Evolutionary conservation across 2,888 invertebrate species (phyloP).

Genomic region (Acleris laterana): DNA sequence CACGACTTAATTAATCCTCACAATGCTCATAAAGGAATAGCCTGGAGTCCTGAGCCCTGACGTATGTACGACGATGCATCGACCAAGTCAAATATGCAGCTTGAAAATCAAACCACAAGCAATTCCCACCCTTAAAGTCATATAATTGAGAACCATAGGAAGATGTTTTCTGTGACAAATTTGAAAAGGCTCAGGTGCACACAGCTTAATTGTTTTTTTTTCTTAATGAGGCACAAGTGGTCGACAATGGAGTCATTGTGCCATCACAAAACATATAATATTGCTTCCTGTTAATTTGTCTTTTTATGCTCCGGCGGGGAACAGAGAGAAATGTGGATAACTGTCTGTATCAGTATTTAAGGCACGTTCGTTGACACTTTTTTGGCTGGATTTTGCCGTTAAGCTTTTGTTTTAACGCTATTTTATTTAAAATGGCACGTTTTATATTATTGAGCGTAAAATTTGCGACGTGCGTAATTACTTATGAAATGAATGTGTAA

Average conservation of each 20-base stretch:
- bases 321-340: constrained; percentile 21
- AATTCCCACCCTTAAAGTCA: constrained; percentile 47
- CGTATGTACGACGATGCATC: constrained; percentile 64
- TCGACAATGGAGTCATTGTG: constrained; percentile 77
- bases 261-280: constrained; percentile 63
- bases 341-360: constrained; percentile 24
- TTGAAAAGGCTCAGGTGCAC: constrained; percentile 56
- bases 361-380: constrained; percentile 19
- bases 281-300: constrained; percentile 69
- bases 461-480: too few relatives aligned
- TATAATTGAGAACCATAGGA: constrained; percentile 42
- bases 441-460: too few relatives aligned
- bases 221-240: constrained; percentile 81
- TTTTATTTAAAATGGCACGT: background rate
- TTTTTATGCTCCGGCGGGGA: constrained; percentile 44
- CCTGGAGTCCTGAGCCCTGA: constrained; percentile 64
- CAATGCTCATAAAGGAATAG: constrained; percentile 79
- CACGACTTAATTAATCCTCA: constrained; percentile 73
- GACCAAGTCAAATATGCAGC: constrained; percentile 40
- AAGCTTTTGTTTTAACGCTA: background rate
- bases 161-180: background rate
- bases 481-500: too few relatives aligned
- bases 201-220: constrained; percentile 73
- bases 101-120: constrained; percentile 35
- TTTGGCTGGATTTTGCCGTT: background rate